Conservation (phyloP, 30 jellyfish, hydroid and myxozoan species). For the Hydractinia echinata region DNA sequence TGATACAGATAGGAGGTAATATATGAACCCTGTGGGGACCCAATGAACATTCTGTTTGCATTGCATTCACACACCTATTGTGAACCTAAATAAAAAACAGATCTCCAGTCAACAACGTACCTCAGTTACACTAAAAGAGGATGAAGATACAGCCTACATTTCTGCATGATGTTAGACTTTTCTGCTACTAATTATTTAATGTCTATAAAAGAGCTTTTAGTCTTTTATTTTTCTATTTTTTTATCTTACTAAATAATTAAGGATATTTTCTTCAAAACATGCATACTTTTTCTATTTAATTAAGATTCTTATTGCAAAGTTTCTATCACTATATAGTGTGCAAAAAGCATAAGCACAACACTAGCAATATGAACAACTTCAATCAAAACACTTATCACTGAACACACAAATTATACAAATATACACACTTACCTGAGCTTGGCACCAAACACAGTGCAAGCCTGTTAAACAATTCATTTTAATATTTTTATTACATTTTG, state of each 20-base stretch:
- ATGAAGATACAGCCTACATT: no score
- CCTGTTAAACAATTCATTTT: slow-evolving; percentile 93
- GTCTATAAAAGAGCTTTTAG: no score
- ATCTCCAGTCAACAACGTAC: no score
- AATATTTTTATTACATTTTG: slow-evolving; percentile 61
- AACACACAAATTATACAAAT: neutral
- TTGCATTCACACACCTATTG: slow-evolving; percentile 75
- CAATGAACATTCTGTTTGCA: slow-evolving; percentile 64
- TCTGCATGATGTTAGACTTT: no score
- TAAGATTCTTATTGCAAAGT: no score
- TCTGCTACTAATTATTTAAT: no score
- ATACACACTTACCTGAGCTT: slow-evolving; percentile 57
- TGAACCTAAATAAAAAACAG: slow-evolving; percentile 49
- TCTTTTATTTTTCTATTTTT: no score
- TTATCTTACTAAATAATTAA: no score
- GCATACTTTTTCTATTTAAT: no score
- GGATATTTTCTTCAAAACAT: no score
- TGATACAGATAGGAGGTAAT: slow-evolving; percentile 78
- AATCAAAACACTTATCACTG: neutral
- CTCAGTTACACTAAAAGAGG: no score
- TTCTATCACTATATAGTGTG: no score
- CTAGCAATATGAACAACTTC: neutral
- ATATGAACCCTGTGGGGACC: slow-evolving; percentile 84
- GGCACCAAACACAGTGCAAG: slow-evolving; percentile 90
- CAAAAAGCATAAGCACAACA: neutral